These are phyloP conservation scores for Lycocerus yunnanus DNA, from an alignment of 2,888 invertebrate species.

Conservation along the genomic window DNA sequence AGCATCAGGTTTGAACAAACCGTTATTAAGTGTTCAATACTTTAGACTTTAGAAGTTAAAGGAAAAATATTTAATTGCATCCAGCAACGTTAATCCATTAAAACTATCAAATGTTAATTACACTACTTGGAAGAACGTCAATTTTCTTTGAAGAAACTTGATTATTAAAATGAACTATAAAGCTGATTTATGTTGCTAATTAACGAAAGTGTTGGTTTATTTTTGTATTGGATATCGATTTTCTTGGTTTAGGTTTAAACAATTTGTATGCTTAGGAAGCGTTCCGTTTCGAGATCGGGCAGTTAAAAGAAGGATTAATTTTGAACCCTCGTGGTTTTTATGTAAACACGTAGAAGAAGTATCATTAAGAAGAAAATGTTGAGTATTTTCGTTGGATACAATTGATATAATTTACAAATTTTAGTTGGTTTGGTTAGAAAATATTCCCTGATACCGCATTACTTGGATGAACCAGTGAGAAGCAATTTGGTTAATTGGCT, in stretches of 20 bases:
- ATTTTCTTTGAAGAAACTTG: constrained; percentile 2
- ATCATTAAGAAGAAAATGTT: neutral
- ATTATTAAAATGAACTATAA: constrained; percentile 3
- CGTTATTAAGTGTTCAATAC: neutral
- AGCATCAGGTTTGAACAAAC: neutral
- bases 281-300: neutral
- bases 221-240: neutral
- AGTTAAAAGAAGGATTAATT: constrained; percentile 10
- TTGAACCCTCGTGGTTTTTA: constrained; percentile 1
- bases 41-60: neutral
- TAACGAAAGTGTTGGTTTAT: neutral
- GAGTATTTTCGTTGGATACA: constrained; percentile 6
- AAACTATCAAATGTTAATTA: neutral
- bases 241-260: neutral
- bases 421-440: constrained; percentile 21
- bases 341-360: constrained; percentile 13
- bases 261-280: constrained; percentile 6
- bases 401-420: constrained; percentile 28
- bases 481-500: constrained; percentile 47
- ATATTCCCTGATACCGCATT: constrained; percentile 27
- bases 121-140: constrained; percentile 1
- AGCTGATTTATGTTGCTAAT: neutral
- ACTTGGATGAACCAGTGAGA: constrained; percentile 36
- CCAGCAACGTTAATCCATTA: neutral
- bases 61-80: neutral